Evolutionary conservation across 2,797 vertebrate species (phyloP).

Genomic region (Anguilla pacifica): DNA sequence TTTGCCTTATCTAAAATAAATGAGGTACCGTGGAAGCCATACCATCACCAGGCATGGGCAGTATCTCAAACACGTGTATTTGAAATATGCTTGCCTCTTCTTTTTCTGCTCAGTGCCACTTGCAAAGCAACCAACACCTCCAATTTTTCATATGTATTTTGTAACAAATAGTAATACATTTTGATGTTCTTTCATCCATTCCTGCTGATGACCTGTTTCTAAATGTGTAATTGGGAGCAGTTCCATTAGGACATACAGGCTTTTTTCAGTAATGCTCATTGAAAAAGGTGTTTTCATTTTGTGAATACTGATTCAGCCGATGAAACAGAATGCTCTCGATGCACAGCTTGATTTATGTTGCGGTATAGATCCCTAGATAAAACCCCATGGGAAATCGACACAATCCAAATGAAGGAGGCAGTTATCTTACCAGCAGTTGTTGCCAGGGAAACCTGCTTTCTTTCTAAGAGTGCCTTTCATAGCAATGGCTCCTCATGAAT

Average conservation of each 20-base stretch:
- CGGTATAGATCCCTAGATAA: neutral
- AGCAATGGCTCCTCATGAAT: neutral
- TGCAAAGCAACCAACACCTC: neutral
- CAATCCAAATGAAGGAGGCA: conserved; percentile 20
- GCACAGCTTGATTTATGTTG: conserved; percentile 6
- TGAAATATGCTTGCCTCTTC: neutral
- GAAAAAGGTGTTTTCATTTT: neutral
- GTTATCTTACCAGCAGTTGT: conserved; percentile 18
- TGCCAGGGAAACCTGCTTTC: conserved; percentile 32
- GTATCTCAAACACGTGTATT: neutral
- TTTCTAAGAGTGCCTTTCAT: neutral
- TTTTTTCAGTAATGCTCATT: neutral
- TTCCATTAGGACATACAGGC: neutral
- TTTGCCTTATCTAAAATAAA: neutral
- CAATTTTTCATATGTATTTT: neutral
- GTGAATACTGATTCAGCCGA: neutral
- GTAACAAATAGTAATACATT: neutral
- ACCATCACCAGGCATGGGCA: too few relatives aligned
- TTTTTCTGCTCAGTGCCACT: neutral
- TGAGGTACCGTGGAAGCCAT: neutral
- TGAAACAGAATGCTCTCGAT: neutral
- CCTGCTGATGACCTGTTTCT: neutral
- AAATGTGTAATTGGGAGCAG: neutral
- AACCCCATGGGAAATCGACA: conserved; percentile 15
- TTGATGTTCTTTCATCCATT: neutral